Evolutionary conservation across 2,113 vertebrate genomes (phyloP).

Genomic region (Dinomys branickii): DNA sequence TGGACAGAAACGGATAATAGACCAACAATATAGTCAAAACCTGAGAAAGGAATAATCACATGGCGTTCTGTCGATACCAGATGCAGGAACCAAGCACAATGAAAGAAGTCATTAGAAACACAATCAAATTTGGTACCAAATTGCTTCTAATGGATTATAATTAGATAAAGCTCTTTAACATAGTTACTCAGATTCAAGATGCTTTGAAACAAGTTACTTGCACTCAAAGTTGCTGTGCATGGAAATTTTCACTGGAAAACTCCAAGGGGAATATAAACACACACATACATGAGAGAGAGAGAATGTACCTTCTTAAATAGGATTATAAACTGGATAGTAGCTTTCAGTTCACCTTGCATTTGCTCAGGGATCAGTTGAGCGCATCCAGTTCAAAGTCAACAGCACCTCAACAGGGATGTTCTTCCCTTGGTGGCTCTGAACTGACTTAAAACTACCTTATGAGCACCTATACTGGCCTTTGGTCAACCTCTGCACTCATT

Average conservation of each 20-base stretch:
- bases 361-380: not conserved
- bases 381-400: not conserved
- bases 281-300: not conserved
- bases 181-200: not conserved
- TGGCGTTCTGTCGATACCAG: not conserved
- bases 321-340: not conserved
- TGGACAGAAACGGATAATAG: no score
- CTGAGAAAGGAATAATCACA: not conserved
- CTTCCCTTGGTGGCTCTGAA: not conserved
- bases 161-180: not conserved
- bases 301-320: not conserved
- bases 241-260: not conserved
- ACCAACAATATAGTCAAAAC: not conserved
- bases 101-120: not conserved
- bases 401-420: not conserved
- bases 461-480: not conserved
- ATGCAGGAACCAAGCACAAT: not conserved
- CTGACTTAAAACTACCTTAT: not conserved
- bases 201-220: conserved; percentile 46
- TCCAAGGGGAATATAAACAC: not conserved
- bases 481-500: not conserved
- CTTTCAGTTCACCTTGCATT: not conserved
- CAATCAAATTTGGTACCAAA: not conserved
- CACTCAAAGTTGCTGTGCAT: not conserved
- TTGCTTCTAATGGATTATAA: not conserved